Percentiles rank a stretch among this genome's conserved stretches.
Conservation (phyloP, 2,113 vertebrate genomes). For the Motacilla tschutschensis region DNA sequence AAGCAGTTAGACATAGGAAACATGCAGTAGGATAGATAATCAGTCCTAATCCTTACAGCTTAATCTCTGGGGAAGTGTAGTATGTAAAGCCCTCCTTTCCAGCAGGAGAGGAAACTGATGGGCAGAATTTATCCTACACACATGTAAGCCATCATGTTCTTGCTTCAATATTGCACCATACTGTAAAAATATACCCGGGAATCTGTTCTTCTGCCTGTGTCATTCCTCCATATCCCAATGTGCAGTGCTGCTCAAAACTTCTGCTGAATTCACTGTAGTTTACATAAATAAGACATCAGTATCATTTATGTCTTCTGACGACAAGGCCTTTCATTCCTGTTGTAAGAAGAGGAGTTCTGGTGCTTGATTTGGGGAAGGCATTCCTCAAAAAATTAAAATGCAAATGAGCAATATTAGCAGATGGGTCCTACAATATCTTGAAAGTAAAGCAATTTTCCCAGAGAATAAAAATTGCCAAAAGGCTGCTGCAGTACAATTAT, state of each 20-base stretch:
- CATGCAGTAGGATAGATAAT: background rate
- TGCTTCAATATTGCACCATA: background rate
- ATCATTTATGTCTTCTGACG: background rate
- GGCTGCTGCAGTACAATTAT: background rate
- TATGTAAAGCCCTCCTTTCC: background rate
- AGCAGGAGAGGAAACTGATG: background rate
- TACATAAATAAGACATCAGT: background rate
- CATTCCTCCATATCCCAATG: background rate
- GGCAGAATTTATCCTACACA: background rate
- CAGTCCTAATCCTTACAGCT: background rate
- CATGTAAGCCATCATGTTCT: background rate
- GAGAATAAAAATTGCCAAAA: background rate
- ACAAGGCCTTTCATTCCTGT: background rate
- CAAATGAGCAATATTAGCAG: background rate
- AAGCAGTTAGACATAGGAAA: background rate
- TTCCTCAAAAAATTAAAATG: conserved; percentile 11
- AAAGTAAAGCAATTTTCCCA: background rate
- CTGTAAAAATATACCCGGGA: background rate
- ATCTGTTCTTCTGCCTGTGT: background rate
- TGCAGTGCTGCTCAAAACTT: background rate
- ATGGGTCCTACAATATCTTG: background rate
- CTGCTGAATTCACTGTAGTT: background rate
- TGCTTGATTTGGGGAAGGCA: background rate
- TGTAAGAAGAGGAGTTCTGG: background rate
- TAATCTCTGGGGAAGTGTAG: background rate